A percentile compares a stretch with the other conserved stretches of the same genome.
Evolutionary conservation across 2,888 invertebrate species (phyloP).

Genomic region (Oscheius sp.): DNA sequence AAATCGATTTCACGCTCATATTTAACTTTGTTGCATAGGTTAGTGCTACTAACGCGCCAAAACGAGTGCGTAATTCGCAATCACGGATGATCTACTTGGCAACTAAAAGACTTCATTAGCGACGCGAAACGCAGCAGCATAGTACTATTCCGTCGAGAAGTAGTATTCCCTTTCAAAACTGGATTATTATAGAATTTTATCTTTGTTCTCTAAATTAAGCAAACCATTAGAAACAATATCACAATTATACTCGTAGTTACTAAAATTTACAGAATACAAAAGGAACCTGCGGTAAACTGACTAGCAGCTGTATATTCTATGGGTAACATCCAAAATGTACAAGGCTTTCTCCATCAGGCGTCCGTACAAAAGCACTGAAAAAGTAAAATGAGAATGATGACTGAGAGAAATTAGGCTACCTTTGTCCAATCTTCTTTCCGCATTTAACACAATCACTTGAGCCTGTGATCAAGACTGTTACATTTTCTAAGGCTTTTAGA

Average conservation of each 20-base stretch:
- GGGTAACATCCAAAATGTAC: slow-evolving; percentile 88
- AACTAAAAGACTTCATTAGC: slow-evolving; percentile 12
- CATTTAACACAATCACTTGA: slow-evolving; percentile 89
- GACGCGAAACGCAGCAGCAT: neutral
- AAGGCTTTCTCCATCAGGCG: slow-evolving; percentile 84
- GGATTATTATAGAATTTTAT: neutral
- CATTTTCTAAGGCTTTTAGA: slow-evolving; percentile 81
- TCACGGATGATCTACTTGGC: slow-evolving; percentile 8
- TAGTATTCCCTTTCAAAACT: neutral
- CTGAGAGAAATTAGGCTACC: slow-evolving; percentile 74
- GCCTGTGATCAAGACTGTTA: slow-evolving; percentile 85
- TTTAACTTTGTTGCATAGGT: neutral
- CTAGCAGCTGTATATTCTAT: neutral
- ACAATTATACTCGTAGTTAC: neutral
- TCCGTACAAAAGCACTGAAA: slow-evolving; percentile 88
- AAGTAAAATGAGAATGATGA: slow-evolving; percentile 27
- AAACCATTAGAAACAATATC: neutral
- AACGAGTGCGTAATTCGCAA: neutral
- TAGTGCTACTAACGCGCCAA: neutral
- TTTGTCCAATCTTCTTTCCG: slow-evolving; percentile 90
- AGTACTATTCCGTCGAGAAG: neutral
- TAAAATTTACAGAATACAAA: neutral
- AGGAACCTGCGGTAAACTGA: neutral
- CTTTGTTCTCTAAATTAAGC: no score
- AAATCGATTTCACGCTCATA: slow-evolving; percentile 2